A percentile compares a stretch with the other conserved stretches of the same genome.
Evolutionary conservation across 2,113 vertebrate genomes (phyloP).

Genomic region (Paralichthys olivaceus): DNA sequence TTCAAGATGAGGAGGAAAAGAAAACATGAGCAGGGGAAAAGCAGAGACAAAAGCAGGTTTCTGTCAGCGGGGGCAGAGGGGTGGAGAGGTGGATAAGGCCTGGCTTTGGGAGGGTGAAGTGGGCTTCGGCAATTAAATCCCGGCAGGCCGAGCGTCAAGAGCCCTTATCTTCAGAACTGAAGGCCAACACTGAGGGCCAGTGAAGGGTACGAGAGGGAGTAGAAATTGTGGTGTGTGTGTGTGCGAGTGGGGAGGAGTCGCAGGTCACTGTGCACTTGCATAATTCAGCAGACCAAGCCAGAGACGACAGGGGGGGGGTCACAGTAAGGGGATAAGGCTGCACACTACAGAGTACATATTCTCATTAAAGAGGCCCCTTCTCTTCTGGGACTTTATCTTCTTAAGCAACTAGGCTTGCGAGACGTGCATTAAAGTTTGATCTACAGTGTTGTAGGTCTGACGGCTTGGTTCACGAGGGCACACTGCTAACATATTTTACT

Average conservation of each 20-base stretch:
- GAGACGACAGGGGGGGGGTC: constrained; percentile 36
- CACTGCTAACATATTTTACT: constrained; percentile 11
- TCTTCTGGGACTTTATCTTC: constrained; percentile 42
- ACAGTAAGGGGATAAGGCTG: constrained; percentile 55
- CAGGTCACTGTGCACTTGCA: constrained; percentile 54
- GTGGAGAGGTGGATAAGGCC: constrained; percentile 54
- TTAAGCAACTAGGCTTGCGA: constrained; percentile 35
- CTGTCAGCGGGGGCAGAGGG: constrained; percentile 59
- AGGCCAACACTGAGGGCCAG: constrained; percentile 54
- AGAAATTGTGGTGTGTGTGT: constrained; percentile 34
- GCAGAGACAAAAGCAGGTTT: constrained; percentile 59
- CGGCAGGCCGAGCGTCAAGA: constrained; percentile 70
- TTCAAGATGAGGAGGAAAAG: constrained; percentile 58
- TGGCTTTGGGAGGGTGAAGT: constrained; percentile 57
- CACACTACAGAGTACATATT: constrained; percentile 51
- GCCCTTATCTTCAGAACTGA: constrained; percentile 72
- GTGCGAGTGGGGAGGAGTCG: constrained; percentile 29
- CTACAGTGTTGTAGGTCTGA: constrained; percentile 21
- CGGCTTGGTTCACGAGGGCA: constrained; percentile 8
- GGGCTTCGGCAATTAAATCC: constrained; percentile 72
- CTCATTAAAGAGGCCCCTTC: constrained; percentile 53
- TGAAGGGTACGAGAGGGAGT: constrained; percentile 47
- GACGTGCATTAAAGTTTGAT: constrained; percentile 56
- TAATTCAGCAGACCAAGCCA: constrained; percentile 31
- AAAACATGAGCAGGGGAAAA: constrained; percentile 53